phyloP scores from a whole-genome alignment of 1,140 invertebrate genomes.

The Ylistrum balloti region DNA sequence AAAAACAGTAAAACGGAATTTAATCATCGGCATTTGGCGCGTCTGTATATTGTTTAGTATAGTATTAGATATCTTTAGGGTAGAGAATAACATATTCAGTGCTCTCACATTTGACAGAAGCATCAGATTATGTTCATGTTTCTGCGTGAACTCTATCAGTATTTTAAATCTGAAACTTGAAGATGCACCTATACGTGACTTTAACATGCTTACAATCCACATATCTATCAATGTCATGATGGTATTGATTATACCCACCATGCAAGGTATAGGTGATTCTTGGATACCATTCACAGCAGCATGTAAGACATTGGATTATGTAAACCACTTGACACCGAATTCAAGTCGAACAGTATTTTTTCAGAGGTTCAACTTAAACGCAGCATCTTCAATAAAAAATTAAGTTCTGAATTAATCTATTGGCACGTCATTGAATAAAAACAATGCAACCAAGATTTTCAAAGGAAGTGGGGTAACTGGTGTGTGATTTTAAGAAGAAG shows the following conservation, averaged over 20 bases:
- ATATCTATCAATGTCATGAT: background rate
- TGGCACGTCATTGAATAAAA: too few relatives aligned
- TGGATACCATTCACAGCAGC: background rate
- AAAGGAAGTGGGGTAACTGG: too few relatives aligned
- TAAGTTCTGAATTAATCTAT: too few relatives aligned
- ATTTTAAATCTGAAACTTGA: background rate
- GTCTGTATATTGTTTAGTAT: background rate
- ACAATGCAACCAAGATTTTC: too few relatives aligned
- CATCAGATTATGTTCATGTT: background rate
- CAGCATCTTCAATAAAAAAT: background rate
- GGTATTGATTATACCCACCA: background rate
- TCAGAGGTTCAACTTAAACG: background rate
- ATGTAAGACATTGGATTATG: background rate
- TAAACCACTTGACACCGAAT: background rate
- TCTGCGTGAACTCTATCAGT: background rate
- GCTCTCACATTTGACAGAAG: background rate
- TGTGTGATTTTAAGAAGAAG: too few relatives aligned
- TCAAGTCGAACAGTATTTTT: background rate
- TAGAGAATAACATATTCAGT: background rate
- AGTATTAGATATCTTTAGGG: background rate
- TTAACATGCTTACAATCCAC: background rate
- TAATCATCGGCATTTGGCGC: background rate
- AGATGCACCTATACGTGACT: background rate
- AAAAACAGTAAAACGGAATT: slow-evolving; percentile 3
- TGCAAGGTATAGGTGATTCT: background rate